Evolutionary conservation across 2,113 vertebrate species (phyloP).

Genomic region (Pelvicachromis taeniatus): DNA sequence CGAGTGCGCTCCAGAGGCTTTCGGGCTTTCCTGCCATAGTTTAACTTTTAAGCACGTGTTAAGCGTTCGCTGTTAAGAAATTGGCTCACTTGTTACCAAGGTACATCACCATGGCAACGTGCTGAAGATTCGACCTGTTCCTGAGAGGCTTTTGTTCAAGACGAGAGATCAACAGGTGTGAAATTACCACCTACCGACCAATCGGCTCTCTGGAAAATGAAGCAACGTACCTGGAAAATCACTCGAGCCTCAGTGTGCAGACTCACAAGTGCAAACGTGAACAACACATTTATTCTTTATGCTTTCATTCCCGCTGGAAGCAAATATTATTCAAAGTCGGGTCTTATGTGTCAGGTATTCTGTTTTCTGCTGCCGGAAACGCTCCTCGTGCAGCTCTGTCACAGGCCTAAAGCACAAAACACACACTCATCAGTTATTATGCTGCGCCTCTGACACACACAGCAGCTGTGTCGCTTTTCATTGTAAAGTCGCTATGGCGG

Average conservation of each 20-base stretch:
- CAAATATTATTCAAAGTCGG: rapidly evolving
- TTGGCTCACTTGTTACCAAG: background rate
- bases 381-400: background rate
- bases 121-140: background rate
- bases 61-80: background rate
- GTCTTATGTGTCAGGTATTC: background rate
- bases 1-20: background rate
- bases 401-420: background rate
- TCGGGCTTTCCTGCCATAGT: background rate
- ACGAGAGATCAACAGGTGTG: background rate
- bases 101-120: background rate
- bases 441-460: background rate
- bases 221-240: background rate
- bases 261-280: background rate
- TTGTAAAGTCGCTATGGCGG: background rate
- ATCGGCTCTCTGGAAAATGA: background rate
- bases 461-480: background rate
- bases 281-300: background rate
- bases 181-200: background rate
- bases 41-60: background rate
- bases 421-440: background rate
- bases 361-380: background rate
- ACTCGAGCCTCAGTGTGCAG: rapidly evolving
- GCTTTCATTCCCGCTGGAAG: background rate
- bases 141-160: background rate